These are phyloP conservation scores for Galeopterus variegatus DNA, from an alignment of 2,113 vertebrate genomes.

Conservation along the genomic window DNA sequence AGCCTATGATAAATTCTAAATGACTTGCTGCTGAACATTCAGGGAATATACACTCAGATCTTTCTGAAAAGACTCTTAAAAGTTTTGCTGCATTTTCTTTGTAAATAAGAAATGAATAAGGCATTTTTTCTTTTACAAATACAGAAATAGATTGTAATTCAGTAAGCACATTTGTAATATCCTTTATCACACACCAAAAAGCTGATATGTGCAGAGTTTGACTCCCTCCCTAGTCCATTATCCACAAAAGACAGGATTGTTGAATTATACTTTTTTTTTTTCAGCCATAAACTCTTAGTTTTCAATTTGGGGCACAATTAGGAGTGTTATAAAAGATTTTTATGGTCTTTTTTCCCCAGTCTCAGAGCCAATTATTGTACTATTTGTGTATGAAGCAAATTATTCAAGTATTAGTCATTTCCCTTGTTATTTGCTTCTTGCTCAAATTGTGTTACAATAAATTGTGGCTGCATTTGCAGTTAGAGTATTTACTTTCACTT, in stretches of 20 bases:
- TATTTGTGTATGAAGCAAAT: slow-evolving; percentile 85
- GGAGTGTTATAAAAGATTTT: slow-evolving; percentile 85
- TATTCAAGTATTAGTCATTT: slow-evolving; percentile 86
- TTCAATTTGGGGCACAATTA: slow-evolving; percentile 86
- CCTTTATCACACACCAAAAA: slow-evolving; percentile 69
- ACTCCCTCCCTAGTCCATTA: slow-evolving; percentile 71
- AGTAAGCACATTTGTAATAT: slow-evolving; percentile 52
- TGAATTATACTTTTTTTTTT: slow-evolving; percentile 86
- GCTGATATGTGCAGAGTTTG: slow-evolving; percentile 78
- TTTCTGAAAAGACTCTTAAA: neutral
- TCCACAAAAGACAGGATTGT: slow-evolving; percentile 77
- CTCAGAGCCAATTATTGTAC: slow-evolving; percentile 86
- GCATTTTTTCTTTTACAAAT: slow-evolving; percentile 34
- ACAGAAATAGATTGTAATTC: slow-evolving; percentile 33
- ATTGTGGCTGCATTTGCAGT: slow-evolving; percentile 79
- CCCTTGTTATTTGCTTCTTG: slow-evolving; percentile 85
- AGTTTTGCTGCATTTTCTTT: slow-evolving; percentile 42
- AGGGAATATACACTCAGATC: neutral
- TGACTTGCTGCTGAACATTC: neutral
- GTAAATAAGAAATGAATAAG: slow-evolving; percentile 46
- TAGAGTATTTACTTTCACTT: slow-evolving; percentile 83
- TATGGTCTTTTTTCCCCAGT: slow-evolving; percentile 84
- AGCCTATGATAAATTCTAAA: neutral
- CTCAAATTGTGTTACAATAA: slow-evolving; percentile 85
- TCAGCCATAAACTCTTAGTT: slow-evolving; percentile 84